Evolutionary conservation across 2,113 vertebrate genomes (phyloP).

Genomic region (Hemiscyllium ocellatum): DNA sequence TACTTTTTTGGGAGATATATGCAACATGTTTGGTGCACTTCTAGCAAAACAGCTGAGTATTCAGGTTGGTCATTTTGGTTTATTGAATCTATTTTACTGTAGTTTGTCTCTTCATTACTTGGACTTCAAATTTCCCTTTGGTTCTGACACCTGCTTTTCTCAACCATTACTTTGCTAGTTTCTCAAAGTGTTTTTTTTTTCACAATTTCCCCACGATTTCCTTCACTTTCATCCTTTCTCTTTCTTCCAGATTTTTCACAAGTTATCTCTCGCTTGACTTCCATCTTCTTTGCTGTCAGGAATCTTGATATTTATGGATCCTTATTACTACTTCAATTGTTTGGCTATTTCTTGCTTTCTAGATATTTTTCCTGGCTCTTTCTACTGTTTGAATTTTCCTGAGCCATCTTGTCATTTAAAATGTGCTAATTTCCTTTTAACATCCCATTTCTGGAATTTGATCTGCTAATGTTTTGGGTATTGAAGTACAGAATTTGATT

Average conservation of each 20-base stretch:
- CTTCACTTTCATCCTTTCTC: not conserved
- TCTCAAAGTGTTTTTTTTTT: not conserved
- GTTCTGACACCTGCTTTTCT: not conserved
- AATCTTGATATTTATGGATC: not conserved
- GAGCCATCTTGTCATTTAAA: not conserved
- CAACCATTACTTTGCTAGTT: not conserved
- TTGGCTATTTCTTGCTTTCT: not conserved
- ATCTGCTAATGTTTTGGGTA: not conserved
- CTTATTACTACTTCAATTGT: not conserved
- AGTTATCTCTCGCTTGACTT: not conserved
- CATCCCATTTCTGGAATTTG: not conserved
- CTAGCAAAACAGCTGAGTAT: conserved; percentile 62
- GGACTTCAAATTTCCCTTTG: not conserved
- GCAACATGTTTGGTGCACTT: conserved; percentile 54
- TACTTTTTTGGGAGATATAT: conserved; percentile 62
- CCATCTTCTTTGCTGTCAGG: not conserved
- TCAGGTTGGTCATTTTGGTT: conserved; percentile 52
- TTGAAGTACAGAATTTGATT: not conserved
- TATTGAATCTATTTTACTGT: not conserved
- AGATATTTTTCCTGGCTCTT: not conserved
- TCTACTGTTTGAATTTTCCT: not conserved
- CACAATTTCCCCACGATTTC: not conserved
- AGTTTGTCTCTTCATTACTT: not conserved
- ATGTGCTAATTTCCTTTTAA: not conserved
- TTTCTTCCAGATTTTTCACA: not conserved